Base-by-base conservation (phyloP, 2,888 invertebrate species). In the Ichneumoninae sp. region DNA sequence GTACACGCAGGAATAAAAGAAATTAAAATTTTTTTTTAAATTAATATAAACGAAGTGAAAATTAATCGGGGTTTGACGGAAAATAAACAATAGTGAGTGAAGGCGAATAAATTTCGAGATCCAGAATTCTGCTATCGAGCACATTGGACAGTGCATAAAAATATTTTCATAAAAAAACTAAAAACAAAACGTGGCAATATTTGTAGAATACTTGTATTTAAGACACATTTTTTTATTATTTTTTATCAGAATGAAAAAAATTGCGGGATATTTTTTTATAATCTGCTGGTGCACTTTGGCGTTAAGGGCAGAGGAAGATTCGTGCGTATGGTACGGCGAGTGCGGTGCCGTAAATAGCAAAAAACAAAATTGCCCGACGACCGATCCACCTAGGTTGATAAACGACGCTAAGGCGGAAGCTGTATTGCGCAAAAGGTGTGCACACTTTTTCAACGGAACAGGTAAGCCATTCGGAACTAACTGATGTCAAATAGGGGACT, bases 271-370 rank as follows among this genome's bases (percentile, higher is more conserved):
- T 19, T 47, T 79, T 22, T 8, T 70, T 54, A 60, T 54, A 0
- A 19, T 81, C 33, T 57, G 71, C n/a, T 63, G 26, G 50, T 76
- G 54, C 47, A n/a, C 77, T 66, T 73, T 66, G 8, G 33, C 80
- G 13, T 65, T 83, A 4, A 44, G 65, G 16, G 65, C 85, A 5
- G 69, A 87, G 10, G 57, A 87, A 33, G 70, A 88, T 44, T 83
- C 81, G n/a, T 96, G 96, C 90, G 93, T 95, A 71, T 95, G 95
- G 96, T 96, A 95, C 89, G 96, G 95, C 0, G 90, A 95, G 57
- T 96, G 96, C 87, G 93, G 94, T 36, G 3, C 44, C 19, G 85
- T 74, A 6, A 77, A 79, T 5, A 89, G 88, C 0, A 66, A 78
- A 5, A 87, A 89, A 69, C 91, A 94, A 86, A 94, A 95, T 83